phyloP scores from a whole-genome alignment of 2,797 vertebrate genomes.

The Rhabdophis nuchalis region DNA sequence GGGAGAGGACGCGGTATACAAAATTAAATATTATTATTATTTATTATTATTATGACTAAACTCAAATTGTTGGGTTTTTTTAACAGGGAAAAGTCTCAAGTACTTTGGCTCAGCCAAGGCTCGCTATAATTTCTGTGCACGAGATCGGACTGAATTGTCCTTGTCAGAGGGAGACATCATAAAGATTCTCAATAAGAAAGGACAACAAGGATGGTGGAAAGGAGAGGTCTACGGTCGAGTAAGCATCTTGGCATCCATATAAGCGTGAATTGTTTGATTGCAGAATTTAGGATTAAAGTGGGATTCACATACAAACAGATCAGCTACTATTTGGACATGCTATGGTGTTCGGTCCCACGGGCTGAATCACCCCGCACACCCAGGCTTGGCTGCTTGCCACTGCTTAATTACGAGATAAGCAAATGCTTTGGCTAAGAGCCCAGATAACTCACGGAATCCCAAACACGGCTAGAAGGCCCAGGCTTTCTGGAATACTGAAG shows the following conservation, averaged over 20 bases:
- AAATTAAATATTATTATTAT: no score
- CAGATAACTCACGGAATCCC: no score
- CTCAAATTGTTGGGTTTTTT: neutral
- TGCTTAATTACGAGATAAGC: no score
- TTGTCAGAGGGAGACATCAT: slow-evolving; percentile 87
- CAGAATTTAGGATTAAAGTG: neutral
- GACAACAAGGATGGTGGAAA: slow-evolving; percentile 89
- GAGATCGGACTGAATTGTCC: slow-evolving; percentile 86
- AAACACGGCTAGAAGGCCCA: no score
- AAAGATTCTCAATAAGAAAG: slow-evolving; percentile 89
- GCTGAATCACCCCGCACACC: no score
- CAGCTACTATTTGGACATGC: neutral
- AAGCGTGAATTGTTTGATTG: neutral
- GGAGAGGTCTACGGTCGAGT: slow-evolving; percentile 93
- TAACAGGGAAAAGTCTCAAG: slow-evolving; percentile 70
- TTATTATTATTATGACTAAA: no score
- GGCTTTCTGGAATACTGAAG: no score
- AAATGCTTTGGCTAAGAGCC: no score
- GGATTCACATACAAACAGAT: neutral
- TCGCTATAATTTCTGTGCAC: slow-evolving; percentile 88
- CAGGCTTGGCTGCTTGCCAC: no score
- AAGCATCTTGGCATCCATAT: slow-evolving; percentile 25
- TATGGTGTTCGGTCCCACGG: no score
- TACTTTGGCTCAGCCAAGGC: slow-evolving; percentile 81
- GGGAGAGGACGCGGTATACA: no score